These are phyloP conservation scores for Ellobium chinense DNA, from an alignment of 2,888 invertebrate species.

Conservation along the genomic window DNA sequence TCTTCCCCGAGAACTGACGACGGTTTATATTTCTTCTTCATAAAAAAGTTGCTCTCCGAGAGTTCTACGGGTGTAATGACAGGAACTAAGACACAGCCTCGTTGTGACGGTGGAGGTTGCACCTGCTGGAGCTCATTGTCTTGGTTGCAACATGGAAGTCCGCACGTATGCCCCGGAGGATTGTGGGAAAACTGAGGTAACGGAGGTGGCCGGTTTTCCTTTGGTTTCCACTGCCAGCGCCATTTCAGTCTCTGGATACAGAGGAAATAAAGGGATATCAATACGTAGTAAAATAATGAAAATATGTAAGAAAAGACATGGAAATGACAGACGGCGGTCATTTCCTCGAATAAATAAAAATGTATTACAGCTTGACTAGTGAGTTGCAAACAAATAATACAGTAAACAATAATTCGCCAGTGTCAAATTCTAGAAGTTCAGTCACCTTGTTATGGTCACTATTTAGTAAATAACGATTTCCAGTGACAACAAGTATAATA, in stretches of 20 bases:
- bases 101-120: neutral
- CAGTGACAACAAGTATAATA: too few species aligned
- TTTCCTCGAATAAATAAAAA: too few species aligned
- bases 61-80: slow-evolving; percentile 47
- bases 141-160: slow-evolving; percentile 71
- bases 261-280: too few species aligned
- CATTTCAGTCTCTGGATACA: slow-evolving; percentile 37
- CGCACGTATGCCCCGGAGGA: slow-evolving; percentile 73
- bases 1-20: neutral
- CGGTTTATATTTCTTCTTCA: slow-evolving; percentile 47
- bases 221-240: slow-evolving; percentile 38
- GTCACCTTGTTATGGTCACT: too few species aligned
- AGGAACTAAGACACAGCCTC: slow-evolving; percentile 56
- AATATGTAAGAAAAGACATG: too few species aligned
- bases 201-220: slow-evolving; percentile 47
- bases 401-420: too few species aligned
- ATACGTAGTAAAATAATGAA: too few species aligned
- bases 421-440: too few species aligned
- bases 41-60: slow-evolving; percentile 63
- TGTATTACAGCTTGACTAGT: too few species aligned
- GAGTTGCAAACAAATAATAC: too few species aligned
- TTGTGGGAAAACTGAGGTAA: slow-evolving; percentile 66
- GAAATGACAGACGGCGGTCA: too few species aligned
- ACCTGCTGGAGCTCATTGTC: slow-evolving; percentile 49
- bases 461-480: too few species aligned